phyloP scores from a whole-genome alignment of 2,888 invertebrate genomes.

The Cataglyphis cursor region DNA sequence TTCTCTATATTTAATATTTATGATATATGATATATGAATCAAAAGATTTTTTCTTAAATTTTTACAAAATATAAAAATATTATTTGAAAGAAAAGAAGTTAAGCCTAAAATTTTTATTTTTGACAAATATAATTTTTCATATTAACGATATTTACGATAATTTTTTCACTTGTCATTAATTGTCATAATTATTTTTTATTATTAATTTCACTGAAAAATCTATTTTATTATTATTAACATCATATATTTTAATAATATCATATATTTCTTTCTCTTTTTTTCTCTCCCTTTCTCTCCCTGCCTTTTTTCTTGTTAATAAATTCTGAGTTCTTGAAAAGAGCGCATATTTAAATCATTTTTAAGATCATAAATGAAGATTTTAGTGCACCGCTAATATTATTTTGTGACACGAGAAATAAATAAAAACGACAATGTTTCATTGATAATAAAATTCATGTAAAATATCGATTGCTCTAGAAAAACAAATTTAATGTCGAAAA shows the following conservation, averaged over 20 bases:
- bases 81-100: not conserved
- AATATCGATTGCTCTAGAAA: conserved; percentile 12
- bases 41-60: not conserved
- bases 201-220: not conserved
- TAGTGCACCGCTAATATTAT: not conserved
- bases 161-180: not conserved
- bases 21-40: not conserved
- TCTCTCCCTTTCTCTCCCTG: not conserved
- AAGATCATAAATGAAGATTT: not conserved
- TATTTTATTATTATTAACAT: not conserved
- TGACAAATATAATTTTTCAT: not conserved
- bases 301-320: not conserved
- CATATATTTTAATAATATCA: not conserved
- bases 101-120: not conserved
- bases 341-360: not conserved
- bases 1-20: not conserved
- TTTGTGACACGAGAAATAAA: not conserved
- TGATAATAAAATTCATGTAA: conserved; percentile 14
- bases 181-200: not conserved
- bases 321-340: not conserved
- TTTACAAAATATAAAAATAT: not conserved
- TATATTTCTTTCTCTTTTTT: not conserved
- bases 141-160: not conserved
- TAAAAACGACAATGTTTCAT: not conserved
- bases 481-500: not conserved